Base-by-base conservation (phyloP, 2,113 vertebrate genomes). In the Oenanthe melanoleuca region DNA sequence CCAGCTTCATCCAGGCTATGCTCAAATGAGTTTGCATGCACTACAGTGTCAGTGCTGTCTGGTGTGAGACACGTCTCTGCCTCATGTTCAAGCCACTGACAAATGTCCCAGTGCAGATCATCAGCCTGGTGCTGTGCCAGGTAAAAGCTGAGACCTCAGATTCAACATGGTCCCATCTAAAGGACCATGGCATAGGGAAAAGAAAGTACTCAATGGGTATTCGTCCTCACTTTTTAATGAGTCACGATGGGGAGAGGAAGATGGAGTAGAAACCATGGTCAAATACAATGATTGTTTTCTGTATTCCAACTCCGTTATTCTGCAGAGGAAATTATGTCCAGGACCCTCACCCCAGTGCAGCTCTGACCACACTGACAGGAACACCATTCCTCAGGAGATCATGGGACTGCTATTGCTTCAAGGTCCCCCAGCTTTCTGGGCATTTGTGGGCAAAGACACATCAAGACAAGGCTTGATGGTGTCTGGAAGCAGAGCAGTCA, bases 281-380 rank as follows among this genome's bases (percentile, higher is more conserved):
- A 1, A 50, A 38, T 0, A 1, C 1, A 66, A 25, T 22, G 3
- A 7, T 24, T 61, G 8, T 38, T 73, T 10, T 20, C 34, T 55
- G 20, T 34, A 22, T 50, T n/a, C 12, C 5, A 12, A 11, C 10
- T 71, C n/a, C 4, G 0, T 16, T 42, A 50, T 31, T 66, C 66
- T n/a, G 7, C 20, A 55, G 12, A 53, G 26, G 5, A 79, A 42
- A 44, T 49, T 53, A 12, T 47, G 45, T 37, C 28, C 28, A 6
- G 4, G 9, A 69, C 5, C 8, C 8, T 55, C 28, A 26, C 6
- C 20, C 8, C 49, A 63, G 20, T 19, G 38, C 47, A 84, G 33
- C 17, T 52, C 10, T 1, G 4, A 6, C 14, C 22, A 28, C 23
- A 50, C 26, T 40, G 49, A 53, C 8, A 56, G 28, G 28, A 63